These are phyloP conservation scores for Crambe crambe DNA, from an alignment of 37 sponge, comb jelly and placozoan species.

Conservation along the genomic window DNA sequence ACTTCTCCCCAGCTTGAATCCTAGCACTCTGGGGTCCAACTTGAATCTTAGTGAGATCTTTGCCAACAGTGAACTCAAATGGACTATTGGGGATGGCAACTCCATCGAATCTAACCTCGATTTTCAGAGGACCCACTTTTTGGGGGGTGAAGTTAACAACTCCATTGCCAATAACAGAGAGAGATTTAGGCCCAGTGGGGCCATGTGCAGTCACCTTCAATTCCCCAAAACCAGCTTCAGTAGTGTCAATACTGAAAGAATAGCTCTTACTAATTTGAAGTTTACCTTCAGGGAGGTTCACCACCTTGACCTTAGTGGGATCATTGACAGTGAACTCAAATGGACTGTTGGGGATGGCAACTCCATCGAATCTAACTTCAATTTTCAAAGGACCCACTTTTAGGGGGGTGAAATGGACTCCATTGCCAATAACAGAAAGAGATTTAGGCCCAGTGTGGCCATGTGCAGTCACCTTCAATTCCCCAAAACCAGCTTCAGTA, in stretches of 20 bases:
- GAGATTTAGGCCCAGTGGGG: too few species aligned
- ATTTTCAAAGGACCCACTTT: constrained; percentile 36
- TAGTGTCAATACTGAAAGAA: constrained; percentile 40
- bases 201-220: constrained; percentile 21
- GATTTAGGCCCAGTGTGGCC: too few species aligned
- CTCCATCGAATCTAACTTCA: too few species aligned
- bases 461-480: too few species aligned
- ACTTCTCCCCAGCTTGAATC: constrained; percentile 31
- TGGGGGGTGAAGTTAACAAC: constrained; percentile 47
- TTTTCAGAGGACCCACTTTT: constrained; percentile 12
- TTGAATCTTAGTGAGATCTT: constrained; percentile 34
- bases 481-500: too few species aligned
- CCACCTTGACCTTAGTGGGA: too few species aligned
- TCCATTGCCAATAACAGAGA: neutral
- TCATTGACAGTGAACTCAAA: too few species aligned
- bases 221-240: constrained; percentile 57
- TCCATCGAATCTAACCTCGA: constrained; percentile 16
- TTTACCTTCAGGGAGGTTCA: too few species aligned
- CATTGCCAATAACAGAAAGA: too few species aligned
- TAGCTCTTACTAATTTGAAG: too few species aligned
- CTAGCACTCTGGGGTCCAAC: neutral
- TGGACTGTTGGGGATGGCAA: too few species aligned
- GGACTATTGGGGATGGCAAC: constrained; percentile 41
- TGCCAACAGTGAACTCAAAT: constrained; percentile 33
- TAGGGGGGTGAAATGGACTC: constrained; percentile 31